phyloP scores from a whole-genome alignment of 2,113 vertebrate species.

The Lasiurus borealis region DNA sequence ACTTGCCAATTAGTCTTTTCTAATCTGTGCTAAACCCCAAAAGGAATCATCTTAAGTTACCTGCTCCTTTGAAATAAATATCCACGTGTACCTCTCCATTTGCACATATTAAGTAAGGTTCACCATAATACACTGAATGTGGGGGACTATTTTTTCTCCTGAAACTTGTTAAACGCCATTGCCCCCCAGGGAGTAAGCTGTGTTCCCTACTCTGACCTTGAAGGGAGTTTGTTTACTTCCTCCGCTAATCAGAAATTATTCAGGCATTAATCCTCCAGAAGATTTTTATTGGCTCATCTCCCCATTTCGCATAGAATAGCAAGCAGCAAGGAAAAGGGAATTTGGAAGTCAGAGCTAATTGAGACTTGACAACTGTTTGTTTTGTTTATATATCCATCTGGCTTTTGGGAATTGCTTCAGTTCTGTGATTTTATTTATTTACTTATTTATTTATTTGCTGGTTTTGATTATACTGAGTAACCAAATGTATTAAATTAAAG shows the following conservation, averaged over 20 bases:
- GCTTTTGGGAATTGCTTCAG: conserved; percentile 18
- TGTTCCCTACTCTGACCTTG: conserved; percentile 19
- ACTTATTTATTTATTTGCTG: not conserved
- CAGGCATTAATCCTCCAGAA: conserved; percentile 1
- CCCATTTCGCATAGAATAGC: conserved; percentile 28
- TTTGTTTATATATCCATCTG: conserved; percentile 40
- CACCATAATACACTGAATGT: not conserved
- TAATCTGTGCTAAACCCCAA: conserved; percentile 52
- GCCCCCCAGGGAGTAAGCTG: not conserved
- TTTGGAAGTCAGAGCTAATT: conserved; percentile 55
- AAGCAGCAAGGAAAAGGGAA: conserved; percentile 25
- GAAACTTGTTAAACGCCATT: not conserved
- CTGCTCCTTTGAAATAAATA: conserved; percentile 57
- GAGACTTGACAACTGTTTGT: not conserved
- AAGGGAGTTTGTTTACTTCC: conserved; percentile 55
- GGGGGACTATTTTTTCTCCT: not conserved
- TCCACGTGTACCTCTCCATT: not conserved
- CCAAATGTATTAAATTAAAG: not conserved
- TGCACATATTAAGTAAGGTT: conserved; percentile 33
- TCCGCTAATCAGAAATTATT: conserved; percentile 62
- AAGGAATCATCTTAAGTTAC: conserved; percentile 57
- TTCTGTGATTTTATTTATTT: not conserved
- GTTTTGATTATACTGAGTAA: not conserved
- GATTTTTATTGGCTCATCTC: conserved; percentile 48
- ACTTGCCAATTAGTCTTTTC: conserved; percentile 70